Base-by-base conservation (phyloP, 2,888 invertebrate genomes). In the Halictus quadricinctus region DNA sequence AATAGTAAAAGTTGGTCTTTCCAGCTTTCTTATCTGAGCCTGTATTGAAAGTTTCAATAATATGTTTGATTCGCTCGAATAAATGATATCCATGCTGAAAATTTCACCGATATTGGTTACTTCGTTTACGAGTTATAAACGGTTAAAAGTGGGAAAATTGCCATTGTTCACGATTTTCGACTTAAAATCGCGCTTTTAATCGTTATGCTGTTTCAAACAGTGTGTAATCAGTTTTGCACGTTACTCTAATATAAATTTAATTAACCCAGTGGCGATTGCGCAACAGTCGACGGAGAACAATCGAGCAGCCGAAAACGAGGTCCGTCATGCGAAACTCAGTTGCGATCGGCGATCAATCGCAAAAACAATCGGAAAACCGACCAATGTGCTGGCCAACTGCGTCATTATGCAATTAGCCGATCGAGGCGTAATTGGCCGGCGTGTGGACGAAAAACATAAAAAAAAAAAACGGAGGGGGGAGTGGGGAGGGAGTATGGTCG, bases 361-460 rank as follows among this genome's bases (percentile, higher is more conserved):
- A 69, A 69, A 36, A 69, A 69, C 69, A 69, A 69, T 69, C 8
- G 41, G 41, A 69, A 69, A 69, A 36, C 21, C n/a, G 21, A 21
- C 41, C 66, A 66, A 66, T 29, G 18, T 18, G 15, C 36, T 36
- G 41, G 21, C 64, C 69, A 41, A 41, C 69, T 5, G 36, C 69
- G 69, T 36, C 36, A 69, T 69, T 69, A 69, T 41, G 41, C 69
- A 69, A 69, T 69, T 69, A 69, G 21, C 69, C 69, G 69, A 69
- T 36, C 69, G 69, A 69, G 69, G 18, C 21, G 21, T 69, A 69
- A 69, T 69, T 69, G 41, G 69, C 4, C 10, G 41, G 41, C 41
- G 69, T 69, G 69, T 69, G 36, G 69, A 41, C 41, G 69, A 36
- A 36, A 21, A 29, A 25, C 21, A 21, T 36, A 36, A 36, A 69